Base-by-base conservation (phyloP, 2,797 vertebrate species). In the Balearica regulorum region DNA sequence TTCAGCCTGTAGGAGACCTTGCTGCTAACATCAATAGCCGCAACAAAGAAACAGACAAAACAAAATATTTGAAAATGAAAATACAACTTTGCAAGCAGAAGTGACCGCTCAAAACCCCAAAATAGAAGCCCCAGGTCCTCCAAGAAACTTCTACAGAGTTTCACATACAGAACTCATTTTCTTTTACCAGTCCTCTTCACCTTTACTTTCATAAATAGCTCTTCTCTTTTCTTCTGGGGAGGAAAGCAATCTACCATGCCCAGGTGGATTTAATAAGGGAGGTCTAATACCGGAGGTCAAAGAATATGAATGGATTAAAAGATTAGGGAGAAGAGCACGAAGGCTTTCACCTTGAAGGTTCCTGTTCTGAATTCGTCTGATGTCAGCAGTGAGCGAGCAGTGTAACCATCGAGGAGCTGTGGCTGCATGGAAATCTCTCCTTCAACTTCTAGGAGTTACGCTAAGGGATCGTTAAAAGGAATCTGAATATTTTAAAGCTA, bases 241-340 rank as follows among this genome's bases (percentile, higher is more conserved):
- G 76, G 60, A 96, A 96, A 95, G 78, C 61, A 96, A 71, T 71
- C 92, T 85, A 77, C 83, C 57, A 44, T 72, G 39, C 37, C 90
- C 87, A 92, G 64, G 81, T 92, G 90, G 83, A 92, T 95, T 92
- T 96, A 96, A 93, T 91, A 95, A 81, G 68, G 61, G 61, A 80
- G 43, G 71, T 75, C 92, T 89, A 83, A 85, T 91, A 70, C 35
- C 44, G 58, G 81, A 75, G 87, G 89, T 95, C 90, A 95, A 93
- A 89, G 78, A 91, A 83, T 81, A 95, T 28, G 64, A 87, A 85
- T 18, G 31, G 92, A 96, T 96, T 96, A 95, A 95, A 93, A 89
- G 75, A 95, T 94, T 89, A 92, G 75, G 88, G 39, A 89, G 72
- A 93, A 83, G 78, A 90, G 57, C 54, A 87, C 75, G 78, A 95